These are phyloP conservation scores for Cromileptes altivelis DNA, from an alignment of 2,113 vertebrate genomes.

Conservation along the genomic window DNA sequence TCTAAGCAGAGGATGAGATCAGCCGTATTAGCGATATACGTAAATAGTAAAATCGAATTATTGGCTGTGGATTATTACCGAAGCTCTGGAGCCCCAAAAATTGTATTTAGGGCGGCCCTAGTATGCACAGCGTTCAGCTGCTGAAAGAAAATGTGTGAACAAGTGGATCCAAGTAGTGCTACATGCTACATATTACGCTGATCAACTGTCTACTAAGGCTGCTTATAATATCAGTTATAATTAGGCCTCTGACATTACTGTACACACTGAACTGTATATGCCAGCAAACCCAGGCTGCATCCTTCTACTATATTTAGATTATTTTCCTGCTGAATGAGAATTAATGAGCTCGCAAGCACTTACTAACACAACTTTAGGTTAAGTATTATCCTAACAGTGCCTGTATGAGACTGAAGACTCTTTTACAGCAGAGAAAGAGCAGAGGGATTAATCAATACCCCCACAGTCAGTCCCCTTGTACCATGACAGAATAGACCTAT, in stretches of 20 bases:
- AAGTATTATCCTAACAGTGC: not conserved
- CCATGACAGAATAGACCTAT: slow-evolving; percentile 18
- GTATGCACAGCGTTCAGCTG: too few relatives aligned
- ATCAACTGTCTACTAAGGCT: not conserved
- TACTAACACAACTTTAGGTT: slow-evolving; percentile 1
- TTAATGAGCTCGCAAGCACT: slow-evolving; percentile 9
- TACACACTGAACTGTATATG: not conserved
- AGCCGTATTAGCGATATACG: too few relatives aligned
- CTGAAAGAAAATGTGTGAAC: not conserved
- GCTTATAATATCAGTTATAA: not conserved
- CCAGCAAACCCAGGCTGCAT: not conserved
- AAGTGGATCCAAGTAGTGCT: not conserved
- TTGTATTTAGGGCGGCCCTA: too few relatives aligned
- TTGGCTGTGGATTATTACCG: too few relatives aligned
- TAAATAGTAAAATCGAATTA: too few relatives aligned
- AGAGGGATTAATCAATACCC: slow-evolving; percentile 18
- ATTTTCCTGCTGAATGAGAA: not conserved
- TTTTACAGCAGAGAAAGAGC: slow-evolving; percentile 4
- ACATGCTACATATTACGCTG: not conserved
- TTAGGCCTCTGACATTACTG: not conserved
- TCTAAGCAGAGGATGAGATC: too few relatives aligned
- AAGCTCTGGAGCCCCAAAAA: too few relatives aligned
- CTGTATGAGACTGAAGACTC: slow-evolving; percentile 18
- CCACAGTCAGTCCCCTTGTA: slow-evolving; percentile 7
- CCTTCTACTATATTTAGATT: not conserved